Evolutionary conservation across 2,888 invertebrate genomes (phyloP), one percentile per base, ranked within the genome.

Genomic region (Acronicta leporina): DNA sequence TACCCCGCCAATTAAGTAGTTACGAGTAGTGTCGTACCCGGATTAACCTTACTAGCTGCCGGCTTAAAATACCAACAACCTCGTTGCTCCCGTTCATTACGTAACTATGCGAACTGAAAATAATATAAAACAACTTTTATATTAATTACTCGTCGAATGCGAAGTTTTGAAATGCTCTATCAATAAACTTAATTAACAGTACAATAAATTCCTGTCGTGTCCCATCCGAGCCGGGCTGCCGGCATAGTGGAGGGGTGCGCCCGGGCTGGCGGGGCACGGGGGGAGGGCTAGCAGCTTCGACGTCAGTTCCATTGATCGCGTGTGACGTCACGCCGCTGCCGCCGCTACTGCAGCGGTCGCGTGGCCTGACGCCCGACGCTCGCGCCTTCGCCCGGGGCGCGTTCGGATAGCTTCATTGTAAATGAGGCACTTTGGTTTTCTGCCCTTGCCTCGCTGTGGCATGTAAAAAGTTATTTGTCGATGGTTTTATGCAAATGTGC

Each of bases 291-390:
- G 71, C 59, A 70, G 70, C 55, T 61, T 68, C 85, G 76, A 88
- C 89, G 89, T 89, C 89, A 90, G 88, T 79, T 84, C 89, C 91
- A 91, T 91, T 89, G 91, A 91, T 91, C 89, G 91, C 66, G 75
- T 63, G 73, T 88, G 90, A 91, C 91, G 91, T 90, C 91, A 91
- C 86, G 56, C 77, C 51, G 40, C 69, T 67, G 67, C 55, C 73
- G 67, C 67, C 74, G 75, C 59, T 72, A 85, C 83, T 87, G 88
- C 90, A 86, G 85, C 84, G 81, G 74, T 60, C 68, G 75, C 73
- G 77, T 73, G 77, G 73, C 62, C 67, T 63, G 73, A 70, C 56
- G 64, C 51, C 68, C 64, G 73, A 72, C 56, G 65, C 51, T 71
- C 61, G 65, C 76, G 64, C 70, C 67, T 63, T 64, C 63, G 74